Evolutionary conservation across 2,113 vertebrate genomes (phyloP).

Genomic region (Clupea harengus): DNA sequence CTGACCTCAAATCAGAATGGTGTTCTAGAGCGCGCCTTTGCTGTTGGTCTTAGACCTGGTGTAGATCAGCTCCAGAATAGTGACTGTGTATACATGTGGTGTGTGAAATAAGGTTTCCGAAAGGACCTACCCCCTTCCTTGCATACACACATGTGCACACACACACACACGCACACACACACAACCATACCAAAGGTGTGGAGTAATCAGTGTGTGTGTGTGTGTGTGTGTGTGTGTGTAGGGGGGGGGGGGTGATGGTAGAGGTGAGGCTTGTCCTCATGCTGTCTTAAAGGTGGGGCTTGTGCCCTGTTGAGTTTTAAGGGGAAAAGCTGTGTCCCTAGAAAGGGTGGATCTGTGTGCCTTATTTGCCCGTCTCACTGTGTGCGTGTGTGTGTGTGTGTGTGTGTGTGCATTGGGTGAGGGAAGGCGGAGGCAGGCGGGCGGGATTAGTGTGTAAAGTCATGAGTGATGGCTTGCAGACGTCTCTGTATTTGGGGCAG

Average conservation of each 20-base stretch:
- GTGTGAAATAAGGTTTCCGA: neutral
- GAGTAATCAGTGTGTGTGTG: neutral
- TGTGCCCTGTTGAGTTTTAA: neutral
- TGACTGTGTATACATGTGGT: neutral
- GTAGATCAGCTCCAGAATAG: neutral
- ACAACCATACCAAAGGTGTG: neutral
- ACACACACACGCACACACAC: neutral
- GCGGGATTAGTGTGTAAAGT: constrained; percentile 11
- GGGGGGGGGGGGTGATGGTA: neutral
- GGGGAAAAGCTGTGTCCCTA: neutral
- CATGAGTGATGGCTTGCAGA: constrained; percentile 21
- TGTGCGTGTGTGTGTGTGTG: constrained; percentile 42
- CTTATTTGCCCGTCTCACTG: constrained; percentile 9
- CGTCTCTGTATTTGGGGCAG: constrained; percentile 52
- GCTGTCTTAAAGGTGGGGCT: constrained; percentile 1
- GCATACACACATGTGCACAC: neutral
- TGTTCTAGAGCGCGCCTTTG: neutral
- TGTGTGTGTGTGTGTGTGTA: too few species aligned
- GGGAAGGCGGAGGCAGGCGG: constrained; percentile 31
- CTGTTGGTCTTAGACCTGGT: constrained; percentile 2
- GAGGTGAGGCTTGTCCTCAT: neutral
- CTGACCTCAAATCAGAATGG: constrained; percentile 4
- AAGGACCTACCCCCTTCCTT: neutral
- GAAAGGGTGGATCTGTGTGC: neutral
- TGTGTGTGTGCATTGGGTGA: constrained; percentile 38